Conservation (phyloP, 1,140 invertebrate genomes). For the Streblospio benedicti region DNA sequence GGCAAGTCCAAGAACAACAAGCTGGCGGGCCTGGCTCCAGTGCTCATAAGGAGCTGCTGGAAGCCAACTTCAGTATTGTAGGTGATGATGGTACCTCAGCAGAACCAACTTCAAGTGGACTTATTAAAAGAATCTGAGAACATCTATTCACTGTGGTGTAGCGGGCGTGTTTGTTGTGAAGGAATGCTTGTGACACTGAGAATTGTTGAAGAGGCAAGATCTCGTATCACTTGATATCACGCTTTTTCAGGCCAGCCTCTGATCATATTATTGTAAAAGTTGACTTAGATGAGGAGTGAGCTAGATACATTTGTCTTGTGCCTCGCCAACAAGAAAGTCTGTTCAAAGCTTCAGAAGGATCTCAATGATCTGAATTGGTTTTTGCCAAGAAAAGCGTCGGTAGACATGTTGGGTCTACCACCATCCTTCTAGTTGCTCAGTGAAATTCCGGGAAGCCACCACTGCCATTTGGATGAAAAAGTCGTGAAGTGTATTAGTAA, state of each 20-base stretch:
- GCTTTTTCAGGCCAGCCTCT: conserved; percentile 69
- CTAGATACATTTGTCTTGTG: conserved; percentile 88
- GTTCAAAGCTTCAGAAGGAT: conserved; percentile 76
- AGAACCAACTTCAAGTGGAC: conserved; percentile 57
- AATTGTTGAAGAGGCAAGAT: conserved; percentile 92
- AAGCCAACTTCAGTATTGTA: conserved; percentile 85
- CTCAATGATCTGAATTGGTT: conserved; percentile 85
- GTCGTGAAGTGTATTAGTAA: too few relatives aligned
- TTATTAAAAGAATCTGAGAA: conserved; percentile 86
- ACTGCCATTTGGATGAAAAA: too few relatives aligned
- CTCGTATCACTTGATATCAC: conserved; percentile 76
- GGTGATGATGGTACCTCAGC: conserved; percentile 66
- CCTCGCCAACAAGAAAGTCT: conserved; percentile 80
- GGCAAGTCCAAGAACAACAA: conserved; percentile 69
- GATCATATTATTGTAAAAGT: conserved; percentile 76
- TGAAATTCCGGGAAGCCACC: conserved; percentile 79
- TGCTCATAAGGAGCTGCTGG: conserved; percentile 71
- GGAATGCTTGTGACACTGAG: conserved; percentile 93
- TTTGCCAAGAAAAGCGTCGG: conserved; percentile 79
- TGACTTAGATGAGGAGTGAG: conserved; percentile 73
- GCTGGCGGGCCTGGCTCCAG: conserved; percentile 79
- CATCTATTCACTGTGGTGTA: conserved; percentile 90
- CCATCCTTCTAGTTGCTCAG: conserved; percentile 71
- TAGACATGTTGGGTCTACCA: conserved; percentile 78
- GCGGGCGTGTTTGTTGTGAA: conserved; percentile 84